Evolutionary conservation across 2,888 invertebrate species (phyloP), one percentile per base, ranked within the genome.

Genomic region (Rhaphigaster nebulosa): DNA sequence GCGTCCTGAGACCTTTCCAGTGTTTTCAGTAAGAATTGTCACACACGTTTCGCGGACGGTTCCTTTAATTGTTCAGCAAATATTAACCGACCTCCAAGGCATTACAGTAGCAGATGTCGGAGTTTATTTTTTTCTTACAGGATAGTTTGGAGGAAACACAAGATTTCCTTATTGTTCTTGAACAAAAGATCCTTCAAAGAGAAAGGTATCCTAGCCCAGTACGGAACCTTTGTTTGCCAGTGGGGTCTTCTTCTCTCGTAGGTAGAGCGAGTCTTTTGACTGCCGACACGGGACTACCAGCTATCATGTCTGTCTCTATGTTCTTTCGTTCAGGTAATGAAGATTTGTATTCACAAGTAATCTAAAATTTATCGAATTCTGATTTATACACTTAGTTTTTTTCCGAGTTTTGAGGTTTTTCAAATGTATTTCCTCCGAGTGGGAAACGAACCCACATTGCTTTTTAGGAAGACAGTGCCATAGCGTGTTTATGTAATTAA

Each of bases 151-250:
- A 84, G 41, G 84, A 84, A 84, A 84, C 45, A 84, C 84, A 84
- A 84, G 84, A 84, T 84, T 84, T 84, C 41, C 84, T 84, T n/a
- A 84, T 84, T 84, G 84, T 84, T 84, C 84, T 84, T 45, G 41
- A 84, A 84, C 84, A 84, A 84, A 45, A 45, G 84, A 84, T 84
- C 13, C 84, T 84, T 84, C 45, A 84, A 84, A 84, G 84, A 84
- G 84, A 84, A 84, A 84, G 84, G 84, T 45, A 80, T 38, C 10
- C 80, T 41, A 80, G 41, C 38, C 45, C 84, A 84, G 84, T 84
- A 70, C 41, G 4, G 26, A n/a, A 41, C n/a, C 45, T 45, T 45
- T 45, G 45, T 84, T 20, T 84, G 84, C 26, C 26, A 23, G 45
- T 13, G 41, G 84, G 41, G 26, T 45, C 45, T 45, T 84, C 45